Percentiles rank a stretch among this genome's conserved stretches.
Conservation (phyloP, 1,140 invertebrate genomes). For the Nymphalis io region DNA sequence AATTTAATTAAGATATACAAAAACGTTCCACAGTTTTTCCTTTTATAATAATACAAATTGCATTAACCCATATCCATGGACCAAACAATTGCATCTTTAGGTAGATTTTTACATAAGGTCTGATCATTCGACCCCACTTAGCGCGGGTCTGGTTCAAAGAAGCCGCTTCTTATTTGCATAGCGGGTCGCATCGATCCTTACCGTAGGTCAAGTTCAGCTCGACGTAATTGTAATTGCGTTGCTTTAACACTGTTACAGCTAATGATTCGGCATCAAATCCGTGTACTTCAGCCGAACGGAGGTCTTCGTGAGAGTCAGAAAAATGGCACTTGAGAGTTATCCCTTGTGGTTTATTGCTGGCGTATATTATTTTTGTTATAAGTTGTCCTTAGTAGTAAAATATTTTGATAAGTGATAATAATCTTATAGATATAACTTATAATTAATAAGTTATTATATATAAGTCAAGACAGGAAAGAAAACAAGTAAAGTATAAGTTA, state of each 20-base stretch:
- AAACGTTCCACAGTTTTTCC: too few relatives aligned
- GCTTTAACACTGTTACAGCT: conserved; percentile 58
- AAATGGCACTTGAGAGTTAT: not conserved
- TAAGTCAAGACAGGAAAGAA: too few relatives aligned
- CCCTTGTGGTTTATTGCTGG: not conserved
- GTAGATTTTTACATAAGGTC: conserved; percentile 25
- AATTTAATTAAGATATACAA: too few relatives aligned
- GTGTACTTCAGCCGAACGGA: conserved; percentile 17
- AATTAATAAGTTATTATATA: too few relatives aligned
- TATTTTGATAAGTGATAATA: too few relatives aligned
- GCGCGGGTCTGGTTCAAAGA: conserved; percentile 51
- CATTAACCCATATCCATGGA: not conserved
- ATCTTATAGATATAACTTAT: too few relatives aligned
- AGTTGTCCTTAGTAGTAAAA: too few relatives aligned
- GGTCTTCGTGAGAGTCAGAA: conserved; percentile 4
- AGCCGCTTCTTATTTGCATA: conserved; percentile 72
- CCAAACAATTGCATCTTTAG: not conserved
- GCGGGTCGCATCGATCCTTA: conserved; percentile 63
- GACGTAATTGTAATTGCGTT: conserved; percentile 67
- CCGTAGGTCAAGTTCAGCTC: conserved; percentile 71
- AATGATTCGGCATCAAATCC: conserved; percentile 50
- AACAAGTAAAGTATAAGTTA: too few relatives aligned
- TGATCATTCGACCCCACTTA: conserved; percentile 36
- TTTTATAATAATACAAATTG: too few relatives aligned
- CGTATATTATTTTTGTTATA: too few relatives aligned